A percentile compares a stretch with the other conserved stretches of the same genome.
phyloP scores from a whole-genome alignment of 2,888 invertebrate genomes.

The Parnassius glacialis region DNA sequence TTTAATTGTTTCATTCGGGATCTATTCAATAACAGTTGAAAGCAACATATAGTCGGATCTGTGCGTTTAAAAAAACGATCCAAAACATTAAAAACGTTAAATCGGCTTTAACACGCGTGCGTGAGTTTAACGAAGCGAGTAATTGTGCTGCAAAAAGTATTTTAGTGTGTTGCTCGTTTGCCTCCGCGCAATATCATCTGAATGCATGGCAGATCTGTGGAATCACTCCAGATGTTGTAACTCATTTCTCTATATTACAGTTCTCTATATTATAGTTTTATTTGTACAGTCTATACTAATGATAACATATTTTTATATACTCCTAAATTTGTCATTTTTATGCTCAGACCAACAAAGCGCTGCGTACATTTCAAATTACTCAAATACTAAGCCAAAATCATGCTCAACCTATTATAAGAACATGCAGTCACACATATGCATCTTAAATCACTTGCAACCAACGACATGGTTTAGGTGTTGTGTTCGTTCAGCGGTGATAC shows the following conservation, averaged over 20 bases:
- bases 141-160: conserved; percentile 27
- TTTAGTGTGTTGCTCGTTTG: conserved; percentile 21
- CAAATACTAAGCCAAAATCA: too few species aligned
- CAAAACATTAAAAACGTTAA: conserved; percentile 23
- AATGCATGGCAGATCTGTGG: conserved; percentile 7
- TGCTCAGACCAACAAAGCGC: not conserved
- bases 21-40: not conserved
- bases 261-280: too few species aligned
- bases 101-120: conserved; percentile 21
- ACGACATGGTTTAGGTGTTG: too few species aligned
- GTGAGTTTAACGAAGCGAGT: conserved; percentile 25
- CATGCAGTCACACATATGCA: too few species aligned
- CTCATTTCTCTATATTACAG: too few species aligned
- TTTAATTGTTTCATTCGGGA: too few species aligned
- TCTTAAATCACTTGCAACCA: too few species aligned
- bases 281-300: not conserved
- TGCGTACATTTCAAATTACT: too few species aligned
- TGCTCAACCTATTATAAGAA: too few species aligned
- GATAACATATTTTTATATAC: conserved; percentile 3
- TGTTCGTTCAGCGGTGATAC: too few species aligned
- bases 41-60: not conserved
- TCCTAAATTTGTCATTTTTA: not conserved
- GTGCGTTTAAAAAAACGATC: conserved; percentile 14
- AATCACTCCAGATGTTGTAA: conserved; percentile 6
- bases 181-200: conserved; percentile 20